Evolutionary conservation across 2,113 vertebrate species (phyloP), one percentile per base, ranked within the genome.

Genomic region (Girardinichthys multiradiatus): DNA sequence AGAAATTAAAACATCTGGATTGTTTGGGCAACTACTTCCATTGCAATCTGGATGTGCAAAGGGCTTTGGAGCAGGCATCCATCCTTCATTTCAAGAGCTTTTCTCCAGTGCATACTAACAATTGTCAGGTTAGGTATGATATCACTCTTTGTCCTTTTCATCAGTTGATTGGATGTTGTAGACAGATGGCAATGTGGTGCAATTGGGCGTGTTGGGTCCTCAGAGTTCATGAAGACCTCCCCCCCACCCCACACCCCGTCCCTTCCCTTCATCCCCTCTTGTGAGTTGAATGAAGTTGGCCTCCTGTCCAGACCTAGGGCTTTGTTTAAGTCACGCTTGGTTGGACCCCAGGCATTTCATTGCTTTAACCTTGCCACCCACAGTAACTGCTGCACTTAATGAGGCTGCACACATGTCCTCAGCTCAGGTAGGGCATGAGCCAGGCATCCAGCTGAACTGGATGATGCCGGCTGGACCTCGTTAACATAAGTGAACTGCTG

Each of bases 341-440:
- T 95, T 97, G 94, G 92, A 94, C 94, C 91, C 84, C 92, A 91
- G 96, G 96, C 95, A 98, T 98, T 97, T 95, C 95, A 93, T 95
- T 94, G 96, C 95, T 98, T 91, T 97, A 97, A 98, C 96, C 96
- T 96, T 93, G 85, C 95, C 96, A 96, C 96, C 96, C 95, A 96
- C 95, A 92, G 95, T 96, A 96, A 97, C 96, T 94, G 95, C 93
- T 94, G 95, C 94, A 95, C 95, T 97, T 96, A 96, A 96, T 92
- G 87, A 93, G 89, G 88, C 95, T 95, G 93, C 94, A 93, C 95
- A 95, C 94, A 95, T 95, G 95, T 95, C 93, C 93, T 95, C 90
- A 86, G 93, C 94, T 93, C 94, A 96, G 95, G 95, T 96, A 94
- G 91, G 89, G 87, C 86, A 31, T 72, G 83, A 75, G 81, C 79